phyloP scores from a whole-genome alignment of 2,797 vertebrate species.

The Melanotaenia trifasciata region DNA sequence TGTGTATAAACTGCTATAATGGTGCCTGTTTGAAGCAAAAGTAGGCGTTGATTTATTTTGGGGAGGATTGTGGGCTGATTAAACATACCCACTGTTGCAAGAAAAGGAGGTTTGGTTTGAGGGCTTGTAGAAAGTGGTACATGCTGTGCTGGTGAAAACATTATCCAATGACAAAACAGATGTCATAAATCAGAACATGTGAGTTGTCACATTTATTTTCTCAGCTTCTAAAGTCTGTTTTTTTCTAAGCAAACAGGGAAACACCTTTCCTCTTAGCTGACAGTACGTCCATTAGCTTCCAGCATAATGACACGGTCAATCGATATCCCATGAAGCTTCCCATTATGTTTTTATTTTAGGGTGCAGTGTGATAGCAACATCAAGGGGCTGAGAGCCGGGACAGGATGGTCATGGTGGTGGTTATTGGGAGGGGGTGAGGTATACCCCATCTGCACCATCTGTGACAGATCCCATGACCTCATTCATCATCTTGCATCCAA shows the following conservation, averaged over 20 bases:
- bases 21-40: slow-evolving; percentile 5
- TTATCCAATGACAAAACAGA: slow-evolving; percentile 16
- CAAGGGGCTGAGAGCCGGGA: slow-evolving; percentile 12
- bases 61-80: slow-evolving; percentile 16
- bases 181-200: slow-evolving; percentile 17
- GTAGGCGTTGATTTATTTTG: slow-evolving; percentile 41
- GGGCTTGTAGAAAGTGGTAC: slow-evolving; percentile 2
- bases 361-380: slow-evolving; percentile 31
- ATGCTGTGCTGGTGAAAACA: slow-evolving; percentile 8
- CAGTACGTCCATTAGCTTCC: not conserved
- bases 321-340: slow-evolving; percentile 45
- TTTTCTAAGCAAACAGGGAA: slow-evolving; percentile 12
- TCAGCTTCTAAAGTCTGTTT: slow-evolving; percentile 13
- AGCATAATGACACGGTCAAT: slow-evolving; percentile 52
- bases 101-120: slow-evolving; percentile 29
- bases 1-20: slow-evolving; percentile 49
- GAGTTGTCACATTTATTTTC: slow-evolving; percentile 1
- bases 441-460: slow-evolving; percentile 75
- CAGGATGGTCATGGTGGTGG: slow-evolving; percentile 31
- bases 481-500: slow-evolving; percentile 57
- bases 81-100: slow-evolving; percentile 2
- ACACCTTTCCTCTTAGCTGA: slow-evolving; percentile 6
- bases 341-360: slow-evolving; percentile 53
- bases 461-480: slow-evolving; percentile 78
- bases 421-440: slow-evolving; percentile 38